Base-by-base conservation (phyloP, 2,113 vertebrate genomes). In the Saguinus imperator region DNA sequence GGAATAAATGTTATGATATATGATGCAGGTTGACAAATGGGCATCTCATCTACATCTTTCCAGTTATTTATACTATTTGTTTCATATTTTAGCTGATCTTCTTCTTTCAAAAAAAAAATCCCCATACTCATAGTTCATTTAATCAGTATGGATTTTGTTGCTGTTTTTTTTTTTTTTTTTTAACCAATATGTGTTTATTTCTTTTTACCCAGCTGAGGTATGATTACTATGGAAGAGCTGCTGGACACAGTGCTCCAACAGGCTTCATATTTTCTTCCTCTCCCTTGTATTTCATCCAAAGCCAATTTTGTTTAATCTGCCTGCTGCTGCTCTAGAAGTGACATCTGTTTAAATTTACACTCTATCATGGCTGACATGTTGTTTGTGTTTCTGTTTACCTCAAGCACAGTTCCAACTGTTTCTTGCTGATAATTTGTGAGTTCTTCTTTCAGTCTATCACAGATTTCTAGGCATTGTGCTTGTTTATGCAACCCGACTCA, bases 341-440 rank as follows among this genome's bases (percentile, higher is more conserved):
- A 98, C 98, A 99, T 98, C 98, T 99, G 98, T 98, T 99, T 98
- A 98, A 98, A 99, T 98, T 99, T 99, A 98, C 97, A 97, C 98
- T 98, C 97, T 98, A 98, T 99, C 98, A 98, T 97, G 98, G 97
- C 96, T 98, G 98, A 98, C 98, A 98, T 97, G 97, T 98, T 98
- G 98, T 98, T 98, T 98, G 98, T 98, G 89, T 98, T 97, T 97
- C 97, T 99, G 98, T 98, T 99, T 98, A 98, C 98, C 94, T 97
- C 98, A 98, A 98, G 85, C 96, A 94, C 97, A 97, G 75, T 98
- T 98, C 98, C 98, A 98, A 98, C 97, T 98, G 98, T 96, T 89
- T 98, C 94, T 97, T 96, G 93, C 95, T 92, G 95, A 98, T 98
- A 99, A 98, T 98, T 99, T 98, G 96, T 97, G 94, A 96, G 95